A percentile compares a stretch with the other conserved stretches of the same genome.
Conservation (phyloP, 1,140 invertebrate genomes). For the Drosophila leontia region DNA sequence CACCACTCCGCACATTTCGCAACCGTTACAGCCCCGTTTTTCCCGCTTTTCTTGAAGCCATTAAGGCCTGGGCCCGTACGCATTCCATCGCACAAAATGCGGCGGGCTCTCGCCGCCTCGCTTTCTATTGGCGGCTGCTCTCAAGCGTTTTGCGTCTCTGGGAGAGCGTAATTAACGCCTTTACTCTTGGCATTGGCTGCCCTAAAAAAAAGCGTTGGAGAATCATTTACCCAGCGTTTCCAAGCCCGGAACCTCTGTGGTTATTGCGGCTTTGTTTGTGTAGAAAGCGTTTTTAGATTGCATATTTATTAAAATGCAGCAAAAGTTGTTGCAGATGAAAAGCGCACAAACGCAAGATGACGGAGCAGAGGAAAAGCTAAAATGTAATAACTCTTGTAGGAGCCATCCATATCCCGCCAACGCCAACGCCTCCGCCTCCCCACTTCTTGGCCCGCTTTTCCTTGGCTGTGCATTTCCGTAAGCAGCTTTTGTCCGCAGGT, state of each 20-base stretch:
- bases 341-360: slow-evolving; percentile 47
- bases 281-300: slow-evolving; percentile 68
- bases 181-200: slow-evolving; percentile 69
- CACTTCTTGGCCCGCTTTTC: slow-evolving; percentile 7
- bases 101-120: slow-evolving; percentile 52
- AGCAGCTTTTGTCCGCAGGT: slow-evolving; percentile 81
- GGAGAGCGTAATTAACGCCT: slow-evolving; percentile 73
- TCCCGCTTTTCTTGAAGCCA: slow-evolving; percentile 37
- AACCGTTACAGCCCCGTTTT: slow-evolving; percentile 1
- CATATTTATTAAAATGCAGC: slow-evolving; percentile 82
- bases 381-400: slow-evolving; percentile 82
- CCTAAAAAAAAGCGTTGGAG: slow-evolving; percentile 19
- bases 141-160: slow-evolving; percentile 37
- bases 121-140: slow-evolving; percentile 63
- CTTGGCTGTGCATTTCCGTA: slow-evolving; percentile 64
- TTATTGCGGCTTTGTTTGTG: slow-evolving; percentile 62
- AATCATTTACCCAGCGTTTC: slow-evolving; percentile 1
- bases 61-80: slow-evolving; percentile 47
- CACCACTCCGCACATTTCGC: neutral
- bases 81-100: slow-evolving; percentile 54
- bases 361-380: slow-evolving; percentile 58
- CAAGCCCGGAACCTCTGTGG: slow-evolving; percentile 25
- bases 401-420: slow-evolving; percentile 24
- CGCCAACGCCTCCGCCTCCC: neutral
- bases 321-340: slow-evolving; percentile 48